Evolutionary conservation across 2,113 vertebrate species (phyloP), one percentile per base, ranked within the genome.

Genomic region (Aleadryas rufinucha): DNA sequence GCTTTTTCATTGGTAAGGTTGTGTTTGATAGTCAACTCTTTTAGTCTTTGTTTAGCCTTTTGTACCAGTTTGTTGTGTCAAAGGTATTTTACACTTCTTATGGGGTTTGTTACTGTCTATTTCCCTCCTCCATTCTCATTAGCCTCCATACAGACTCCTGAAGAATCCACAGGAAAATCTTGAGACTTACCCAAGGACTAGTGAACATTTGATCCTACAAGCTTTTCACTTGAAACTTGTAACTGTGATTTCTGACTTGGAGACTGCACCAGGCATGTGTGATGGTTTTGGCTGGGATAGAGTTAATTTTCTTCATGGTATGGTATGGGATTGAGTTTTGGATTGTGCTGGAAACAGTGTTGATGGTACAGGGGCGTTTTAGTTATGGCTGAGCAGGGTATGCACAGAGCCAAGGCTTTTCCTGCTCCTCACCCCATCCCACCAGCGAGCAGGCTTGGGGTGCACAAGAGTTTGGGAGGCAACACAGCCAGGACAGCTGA

Each of bases 381-480:
- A 2, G 1, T 12, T 45, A 5, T 3, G 23, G 37, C 56, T 86
- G 56, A 54, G 57, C 42, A 31, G 28, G 5, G 9, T 2, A 7
- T 23, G 35, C 1, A 1, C 6, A 44, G 20, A 30, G 37, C 26
- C 22, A 41, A 57, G 42, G n/a, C 10, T 31, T 70, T 53, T 90
- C 44, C 50, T 84, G 39, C 23, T 60, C 7, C 69, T 61, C 21
- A 15, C 5, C 3, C 27, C 1, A 0, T 21, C 16, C 20, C 13
- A 11, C 7, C 5, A 3, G 24, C 0, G 0, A 57, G 30, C 20
- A 37, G 47, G 2, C 7, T 68, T 39, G 20, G 12, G n/a, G 1
- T 19, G 19, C 69, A 27, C 27, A 49, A 57, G 14, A 35, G 16
- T 10, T 3, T 53, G 61, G 17, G 52, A 64, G 39, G 18, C 3